These are phyloP conservation scores for Lottia gigantea DNA, from an alignment of 2,888 invertebrate species.

Conservation along the genomic window DNA sequence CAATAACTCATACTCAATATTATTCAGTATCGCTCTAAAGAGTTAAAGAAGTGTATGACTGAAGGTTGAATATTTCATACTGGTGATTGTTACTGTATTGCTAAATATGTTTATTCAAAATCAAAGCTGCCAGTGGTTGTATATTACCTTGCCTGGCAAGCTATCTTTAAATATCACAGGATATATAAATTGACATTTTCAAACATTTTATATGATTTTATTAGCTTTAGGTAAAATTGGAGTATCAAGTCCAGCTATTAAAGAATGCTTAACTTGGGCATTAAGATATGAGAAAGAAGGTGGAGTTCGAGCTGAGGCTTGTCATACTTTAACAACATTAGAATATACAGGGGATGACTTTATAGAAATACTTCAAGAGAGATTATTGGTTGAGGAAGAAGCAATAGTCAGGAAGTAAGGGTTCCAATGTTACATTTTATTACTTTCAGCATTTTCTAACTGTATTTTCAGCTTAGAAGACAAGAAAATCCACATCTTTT, in stretches of 20 bases:
- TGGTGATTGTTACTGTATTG: too few species aligned
- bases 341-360: constrained; percentile 56
- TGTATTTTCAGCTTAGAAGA: too few species aligned
- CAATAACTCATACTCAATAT: too few species aligned
- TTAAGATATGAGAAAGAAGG: constrained; percentile 64
- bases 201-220: constrained; percentile 13
- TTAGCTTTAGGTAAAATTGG: constrained; percentile 65
- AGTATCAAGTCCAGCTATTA: constrained; percentile 49
- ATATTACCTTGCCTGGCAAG: too few species aligned
- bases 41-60: too few species aligned
- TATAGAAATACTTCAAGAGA: constrained; percentile 62
- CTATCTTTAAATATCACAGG: too few species aligned
- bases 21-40: too few species aligned
- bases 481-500: too few species aligned
- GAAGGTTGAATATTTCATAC: too few species aligned
- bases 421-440: constrained; percentile 14
- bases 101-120: too few species aligned
- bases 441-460: too few species aligned
- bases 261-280: constrained; percentile 64
- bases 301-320: constrained; percentile 66
- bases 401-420: constrained; percentile 62
- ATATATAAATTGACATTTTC: background rate
- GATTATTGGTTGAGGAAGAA: constrained; percentile 63
- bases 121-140: too few species aligned
- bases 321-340: constrained; percentile 60